Evolutionary conservation across 2,797 vertebrate genomes (phyloP).

Genomic region (Poecilia velifera): DNA sequence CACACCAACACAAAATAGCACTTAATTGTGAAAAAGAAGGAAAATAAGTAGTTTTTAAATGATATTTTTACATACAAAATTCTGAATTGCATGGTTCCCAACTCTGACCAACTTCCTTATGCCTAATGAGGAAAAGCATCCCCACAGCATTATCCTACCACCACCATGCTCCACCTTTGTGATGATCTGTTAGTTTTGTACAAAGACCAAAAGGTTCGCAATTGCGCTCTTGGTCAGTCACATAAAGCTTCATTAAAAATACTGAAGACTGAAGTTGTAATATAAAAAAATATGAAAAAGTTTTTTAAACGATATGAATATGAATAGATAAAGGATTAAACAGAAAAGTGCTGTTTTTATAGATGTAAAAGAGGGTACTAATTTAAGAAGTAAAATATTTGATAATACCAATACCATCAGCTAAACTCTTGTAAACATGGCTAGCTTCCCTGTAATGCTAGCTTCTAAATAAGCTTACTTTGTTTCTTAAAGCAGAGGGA

Average conservation of each 20-base stretch:
- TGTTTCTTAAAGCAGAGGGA: conserved; percentile 55
- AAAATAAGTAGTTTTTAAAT: background rate
- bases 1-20: background rate
- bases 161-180: background rate
- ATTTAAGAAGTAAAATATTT: background rate
- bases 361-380: background rate
- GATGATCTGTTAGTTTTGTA: conserved; percentile 2
- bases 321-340: background rate
- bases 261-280: background rate
- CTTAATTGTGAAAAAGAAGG: background rate
- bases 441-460: conserved; percentile 33
- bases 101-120: background rate
- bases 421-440: background rate
- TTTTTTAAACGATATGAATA: background rate
- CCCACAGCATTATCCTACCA: background rate
- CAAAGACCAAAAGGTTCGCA: background rate
- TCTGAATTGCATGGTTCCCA: background rate
- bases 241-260: background rate
- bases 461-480: conserved; percentile 66
- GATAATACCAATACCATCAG: background rate
- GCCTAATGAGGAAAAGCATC: background rate
- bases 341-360: background rate
- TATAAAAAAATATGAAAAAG: background rate
- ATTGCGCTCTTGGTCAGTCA: background rate
- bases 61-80: background rate